Evolutionary conservation across 2,888 invertebrate genomes (phyloP).

Genomic region (Dorcus parallelipipedus): DNA sequence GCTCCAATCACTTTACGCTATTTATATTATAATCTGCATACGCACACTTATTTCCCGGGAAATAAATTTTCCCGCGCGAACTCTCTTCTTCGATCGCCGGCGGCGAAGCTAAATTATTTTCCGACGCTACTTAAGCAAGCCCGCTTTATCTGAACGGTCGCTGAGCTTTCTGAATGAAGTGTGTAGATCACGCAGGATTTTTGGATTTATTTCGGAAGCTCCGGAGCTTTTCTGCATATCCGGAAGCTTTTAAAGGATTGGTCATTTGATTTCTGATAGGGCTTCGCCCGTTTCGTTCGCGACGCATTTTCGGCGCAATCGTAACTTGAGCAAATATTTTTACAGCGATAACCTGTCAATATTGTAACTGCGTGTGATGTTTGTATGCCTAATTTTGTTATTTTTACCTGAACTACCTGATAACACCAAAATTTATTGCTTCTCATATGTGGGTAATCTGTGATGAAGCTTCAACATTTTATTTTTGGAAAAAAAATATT

Average conservation of each 20-base stretch:
- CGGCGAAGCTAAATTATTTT: not conserved
- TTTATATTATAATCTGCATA: conserved; percentile 48
- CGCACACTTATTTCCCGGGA: conserved; percentile 8
- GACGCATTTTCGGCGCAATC: conserved; percentile 1
- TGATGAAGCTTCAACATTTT: too few relatives aligned
- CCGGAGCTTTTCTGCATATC: conserved; percentile 36
- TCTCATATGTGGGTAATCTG: not conserved
- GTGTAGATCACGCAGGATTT: conserved; percentile 24
- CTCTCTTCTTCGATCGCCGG: not conserved
- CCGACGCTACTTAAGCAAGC: too few relatives aligned
- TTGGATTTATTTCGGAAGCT: conserved; percentile 23
- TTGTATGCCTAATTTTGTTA: conserved; percentile 35
- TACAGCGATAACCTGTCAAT: conserved; percentile 31
- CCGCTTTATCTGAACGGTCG: not conserved
- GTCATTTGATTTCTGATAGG: conserved; percentile 9
- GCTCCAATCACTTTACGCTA: conserved; percentile 42
- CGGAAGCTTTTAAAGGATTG: conserved; percentile 22
- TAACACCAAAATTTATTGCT: conserved; percentile 22
- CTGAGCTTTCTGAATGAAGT: conserved; percentile 14
- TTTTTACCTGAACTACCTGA: conserved; percentile 28
- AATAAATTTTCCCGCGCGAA: not conserved
- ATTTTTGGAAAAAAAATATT: too few relatives aligned
- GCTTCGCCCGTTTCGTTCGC: not conserved
- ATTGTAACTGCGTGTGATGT: conserved; percentile 27
- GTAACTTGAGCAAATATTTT: conserved; percentile 27